These are phyloP conservation scores for Rana temporaria DNA, from an alignment of 2,113 vertebrate genomes.

Conservation along the genomic window DNA sequence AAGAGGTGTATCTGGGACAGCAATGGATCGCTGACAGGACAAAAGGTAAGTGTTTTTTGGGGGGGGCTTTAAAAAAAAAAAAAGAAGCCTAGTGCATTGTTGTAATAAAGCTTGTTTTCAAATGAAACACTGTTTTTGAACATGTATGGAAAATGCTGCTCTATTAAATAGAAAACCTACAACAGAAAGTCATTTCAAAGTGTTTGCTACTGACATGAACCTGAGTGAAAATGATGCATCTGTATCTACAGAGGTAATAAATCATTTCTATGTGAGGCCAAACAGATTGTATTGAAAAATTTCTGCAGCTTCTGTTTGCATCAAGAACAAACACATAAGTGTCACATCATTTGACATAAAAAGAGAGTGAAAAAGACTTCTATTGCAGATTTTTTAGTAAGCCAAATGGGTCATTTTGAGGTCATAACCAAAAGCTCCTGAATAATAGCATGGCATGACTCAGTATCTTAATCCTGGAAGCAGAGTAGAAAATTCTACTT, in stretches of 20 bases:
- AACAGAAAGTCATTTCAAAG: background rate
- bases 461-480: no score
- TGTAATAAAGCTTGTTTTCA: no score
- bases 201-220: background rate
- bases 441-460: no score
- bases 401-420: no score
- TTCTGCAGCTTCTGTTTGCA: constrained; percentile 16
- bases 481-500: no score
- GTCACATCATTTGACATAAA: background rate
- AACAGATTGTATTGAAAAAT: constrained; percentile 31
- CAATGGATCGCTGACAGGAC: no score
- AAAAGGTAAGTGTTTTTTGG: no score
- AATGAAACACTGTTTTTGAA: background rate
- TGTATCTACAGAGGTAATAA: background rate
- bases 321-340: constrained; percentile 14
- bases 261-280: constrained; percentile 3
- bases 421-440: no score
- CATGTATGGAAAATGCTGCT: background rate
- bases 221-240: background rate
- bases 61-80: no score
- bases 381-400: no score
- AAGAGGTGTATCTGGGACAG: no score
- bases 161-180: background rate
- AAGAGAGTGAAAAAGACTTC: background rate
- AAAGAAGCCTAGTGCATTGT: no score